phyloP scores from a whole-genome alignment of 2,888 invertebrate species.

The Orchestes rusci region DNA sequence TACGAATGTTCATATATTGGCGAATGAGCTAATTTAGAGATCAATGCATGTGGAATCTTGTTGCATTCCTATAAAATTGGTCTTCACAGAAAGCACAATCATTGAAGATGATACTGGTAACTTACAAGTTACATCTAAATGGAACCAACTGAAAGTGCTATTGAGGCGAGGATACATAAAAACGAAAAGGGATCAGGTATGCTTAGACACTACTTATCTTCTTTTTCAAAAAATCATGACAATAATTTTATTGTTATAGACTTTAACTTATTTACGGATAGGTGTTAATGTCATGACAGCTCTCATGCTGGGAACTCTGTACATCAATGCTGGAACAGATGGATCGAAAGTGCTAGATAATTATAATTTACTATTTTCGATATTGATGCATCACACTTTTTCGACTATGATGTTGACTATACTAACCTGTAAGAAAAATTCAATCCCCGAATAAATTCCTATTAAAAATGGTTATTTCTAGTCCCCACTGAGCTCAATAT shows the following conservation, averaged over 20 bases:
- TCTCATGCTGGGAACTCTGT: conserved; percentile 68
- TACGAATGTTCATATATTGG: no score
- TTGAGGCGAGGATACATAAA: conserved; percentile 66
- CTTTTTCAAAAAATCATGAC: no score
- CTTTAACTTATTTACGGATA: conserved; percentile 69
- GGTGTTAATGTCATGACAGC: conserved; percentile 69
- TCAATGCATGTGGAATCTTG: no score
- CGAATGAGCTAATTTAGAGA: no score
- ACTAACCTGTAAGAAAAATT: conserved; percentile 62
- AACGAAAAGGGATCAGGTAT: conserved; percentile 62
- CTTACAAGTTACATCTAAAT: conserved; percentile 62
- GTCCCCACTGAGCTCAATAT: conserved; percentile 78
- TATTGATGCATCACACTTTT: conserved; percentile 90
- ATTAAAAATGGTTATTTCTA: conserved; percentile 41
- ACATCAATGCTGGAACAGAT: conserved; percentile 66
- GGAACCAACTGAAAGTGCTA: conserved; percentile 65
- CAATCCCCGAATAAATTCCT: neutral
- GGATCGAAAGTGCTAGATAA: conserved; percentile 74
- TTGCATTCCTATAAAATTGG: no score
- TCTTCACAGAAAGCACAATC: conserved; percentile 13
- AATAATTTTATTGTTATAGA: conserved; percentile 46
- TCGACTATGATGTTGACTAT: conserved; percentile 87
- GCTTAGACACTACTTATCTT: no score
- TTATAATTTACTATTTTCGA: conserved; percentile 83
- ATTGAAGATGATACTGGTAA: conserved; percentile 22